Evolutionary conservation across 2,888 invertebrate genomes (phyloP).

Genomic region (Beris morrisii): DNA sequence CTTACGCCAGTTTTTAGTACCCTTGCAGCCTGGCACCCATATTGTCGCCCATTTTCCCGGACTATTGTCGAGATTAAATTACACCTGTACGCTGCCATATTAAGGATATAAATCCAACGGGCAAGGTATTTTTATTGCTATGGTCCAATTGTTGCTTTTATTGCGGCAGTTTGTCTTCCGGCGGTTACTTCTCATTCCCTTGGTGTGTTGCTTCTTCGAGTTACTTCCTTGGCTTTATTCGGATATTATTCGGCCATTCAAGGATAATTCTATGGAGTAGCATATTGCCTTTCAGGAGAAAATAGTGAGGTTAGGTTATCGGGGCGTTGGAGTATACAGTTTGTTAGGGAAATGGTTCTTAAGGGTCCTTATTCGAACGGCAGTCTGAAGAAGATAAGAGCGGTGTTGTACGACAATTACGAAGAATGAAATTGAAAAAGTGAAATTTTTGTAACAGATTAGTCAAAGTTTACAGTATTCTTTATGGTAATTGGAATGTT

Average conservation of each 20-base stretch:
- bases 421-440: too few species aligned
- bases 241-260: not conserved
- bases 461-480: too few species aligned
- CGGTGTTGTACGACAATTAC: too few species aligned
- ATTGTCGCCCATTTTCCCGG: conserved; percentile 8
- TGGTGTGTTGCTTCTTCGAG: not conserved
- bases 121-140: conserved; percentile 25
- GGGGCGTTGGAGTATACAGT: not conserved
- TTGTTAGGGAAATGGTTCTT: conserved; percentile 16
- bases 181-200: not conserved
- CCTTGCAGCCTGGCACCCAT: not conserved
- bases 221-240: not conserved
- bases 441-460: too few species aligned
- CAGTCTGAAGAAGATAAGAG: too few species aligned
- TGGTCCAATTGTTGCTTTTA: conserved; percentile 20
- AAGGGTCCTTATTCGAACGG: conserved; percentile 2
- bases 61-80: conserved; percentile 6
- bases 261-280: not conserved
- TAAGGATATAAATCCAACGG: conserved; percentile 24
- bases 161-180: conserved; percentile 22
- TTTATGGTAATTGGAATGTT: too few species aligned
- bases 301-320: conserved; percentile 11
- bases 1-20: too few species aligned
- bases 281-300: not conserved
- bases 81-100: conserved; percentile 15